phyloP scores from a whole-genome alignment of 1,140 invertebrate genomes.

The Saccostrea glomerata region DNA sequence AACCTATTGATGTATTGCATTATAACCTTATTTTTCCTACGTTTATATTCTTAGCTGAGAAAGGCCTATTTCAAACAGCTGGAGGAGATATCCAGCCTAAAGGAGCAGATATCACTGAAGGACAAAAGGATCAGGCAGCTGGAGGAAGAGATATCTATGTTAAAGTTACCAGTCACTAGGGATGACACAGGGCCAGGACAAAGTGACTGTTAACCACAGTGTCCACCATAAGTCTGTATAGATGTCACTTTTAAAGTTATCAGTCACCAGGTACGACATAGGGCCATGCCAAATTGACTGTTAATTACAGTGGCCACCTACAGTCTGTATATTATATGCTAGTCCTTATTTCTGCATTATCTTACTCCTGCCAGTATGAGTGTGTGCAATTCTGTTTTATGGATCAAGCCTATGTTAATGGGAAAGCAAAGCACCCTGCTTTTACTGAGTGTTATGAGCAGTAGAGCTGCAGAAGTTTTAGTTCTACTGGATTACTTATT shows the following conservation, averaged over 20 bases:
- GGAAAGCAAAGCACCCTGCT: too few species aligned
- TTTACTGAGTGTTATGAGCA: too few species aligned
- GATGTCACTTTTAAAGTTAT: conserved; percentile 76
- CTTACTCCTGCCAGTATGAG: too few species aligned
- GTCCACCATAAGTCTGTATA: conserved; percentile 63
- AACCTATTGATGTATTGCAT: too few species aligned
- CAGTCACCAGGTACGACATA: conserved; percentile 33
- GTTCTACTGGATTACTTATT: too few species aligned
- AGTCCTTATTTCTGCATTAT: too few species aligned
- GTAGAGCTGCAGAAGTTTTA: too few species aligned
- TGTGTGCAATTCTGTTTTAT: too few species aligned
- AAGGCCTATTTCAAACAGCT: conserved; percentile 87
- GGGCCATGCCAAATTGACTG: conserved; percentile 71
- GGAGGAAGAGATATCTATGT: conserved; percentile 84
- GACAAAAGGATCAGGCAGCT: conserved; percentile 88
- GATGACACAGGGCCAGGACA: conserved; percentile 59
- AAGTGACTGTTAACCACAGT: conserved; percentile 69
- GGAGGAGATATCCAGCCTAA: conserved; percentile 87
- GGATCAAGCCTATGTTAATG: too few species aligned
- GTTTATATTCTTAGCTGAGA: conserved; percentile 82
- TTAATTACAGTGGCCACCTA: conserved; percentile 47
- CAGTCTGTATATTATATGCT: background rate
- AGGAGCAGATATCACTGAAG: conserved; percentile 87
- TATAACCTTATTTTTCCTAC: background rate
- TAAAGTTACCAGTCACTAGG: conserved; percentile 55